Percentiles rank a stretch among this genome's conserved stretches.
phyloP scores from a whole-genome alignment of 1,140 invertebrate genomes.

The Hestina assimilis region DNA sequence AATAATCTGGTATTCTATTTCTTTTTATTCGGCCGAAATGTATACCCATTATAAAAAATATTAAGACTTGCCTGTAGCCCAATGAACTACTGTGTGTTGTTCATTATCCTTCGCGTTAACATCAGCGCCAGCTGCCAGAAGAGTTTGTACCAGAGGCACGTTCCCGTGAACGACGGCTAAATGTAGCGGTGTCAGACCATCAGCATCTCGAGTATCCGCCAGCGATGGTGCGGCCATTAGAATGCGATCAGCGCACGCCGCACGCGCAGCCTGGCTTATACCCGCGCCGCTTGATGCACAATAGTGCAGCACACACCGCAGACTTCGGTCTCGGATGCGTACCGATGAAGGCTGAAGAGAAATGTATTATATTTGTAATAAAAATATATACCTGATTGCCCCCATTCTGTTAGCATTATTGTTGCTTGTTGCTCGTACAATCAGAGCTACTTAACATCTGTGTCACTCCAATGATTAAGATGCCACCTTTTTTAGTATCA shows the following conservation, averaged over 20 bases:
- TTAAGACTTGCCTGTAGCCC: slow-evolving; percentile 91
- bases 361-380: background rate
- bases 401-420: background rate
- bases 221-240: slow-evolving; percentile 88
- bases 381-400: background rate
- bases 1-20: too few relatives aligned
- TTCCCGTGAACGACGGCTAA: slow-evolving; percentile 95
- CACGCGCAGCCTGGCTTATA: slow-evolving; percentile 78
- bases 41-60: background rate
- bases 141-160: slow-evolving; percentile 87
- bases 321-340: slow-evolving; percentile 86
- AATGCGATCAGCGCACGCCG: slow-evolving; percentile 84
- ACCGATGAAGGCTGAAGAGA: slow-evolving; percentile 79
- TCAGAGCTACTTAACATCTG: too few relatives aligned
- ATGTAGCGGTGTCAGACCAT: slow-evolving; percentile 96
- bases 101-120: slow-evolving; percentile 94
- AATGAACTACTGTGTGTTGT: slow-evolving; percentile 97
- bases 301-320: slow-evolving; percentile 95
- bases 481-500: too few relatives aligned
- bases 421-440: too few relatives aligned
- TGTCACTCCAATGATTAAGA: too few relatives aligned
- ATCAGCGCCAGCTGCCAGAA: slow-evolving; percentile 90
- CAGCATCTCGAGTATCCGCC: slow-evolving; percentile 90
- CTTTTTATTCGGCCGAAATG: too few relatives aligned
- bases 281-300: slow-evolving; percentile 86